Evolutionary conservation across 2,888 invertebrate genomes (phyloP).

Genomic region (Scaptomyza cyrtandrae): DNA sequence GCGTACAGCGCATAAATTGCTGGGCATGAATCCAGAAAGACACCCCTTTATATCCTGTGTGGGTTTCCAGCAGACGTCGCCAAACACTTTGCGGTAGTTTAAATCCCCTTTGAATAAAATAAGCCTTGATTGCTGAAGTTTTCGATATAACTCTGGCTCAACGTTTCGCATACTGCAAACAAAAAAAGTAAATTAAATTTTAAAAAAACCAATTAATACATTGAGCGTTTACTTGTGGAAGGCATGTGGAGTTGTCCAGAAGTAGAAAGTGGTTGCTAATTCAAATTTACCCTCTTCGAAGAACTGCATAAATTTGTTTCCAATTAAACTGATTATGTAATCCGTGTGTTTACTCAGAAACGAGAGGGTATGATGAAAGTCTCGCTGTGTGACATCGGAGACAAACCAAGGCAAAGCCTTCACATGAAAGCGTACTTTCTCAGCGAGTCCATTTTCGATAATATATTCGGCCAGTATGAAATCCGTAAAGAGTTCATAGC

Average conservation of each 20-base stretch:
- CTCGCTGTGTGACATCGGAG: conserved; percentile 91
- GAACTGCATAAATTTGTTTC: conserved; percentile 87
- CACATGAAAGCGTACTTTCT: conserved; percentile 91
- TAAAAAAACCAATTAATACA: no score
- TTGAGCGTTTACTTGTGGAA: conserved; percentile 85
- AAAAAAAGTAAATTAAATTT: not conserved
- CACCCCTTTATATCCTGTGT: conserved; percentile 87
- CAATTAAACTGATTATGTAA: conserved; percentile 84
- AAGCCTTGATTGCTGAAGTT: conserved; percentile 88
- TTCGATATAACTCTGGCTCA: conserved; percentile 89
- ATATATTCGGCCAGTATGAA: conserved; percentile 94
- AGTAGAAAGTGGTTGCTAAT: conserved; percentile 87
- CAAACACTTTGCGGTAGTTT: conserved; percentile 96
- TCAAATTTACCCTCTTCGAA: conserved; percentile 85
- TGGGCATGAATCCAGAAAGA: conserved; percentile 89
- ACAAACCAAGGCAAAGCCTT: conserved; percentile 98
- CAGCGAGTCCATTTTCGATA: conserved; percentile 86
- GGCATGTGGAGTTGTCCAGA: conserved; percentile 94
- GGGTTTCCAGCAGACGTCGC: conserved; percentile 93
- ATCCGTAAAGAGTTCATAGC: conserved; percentile 96
- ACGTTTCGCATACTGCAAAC: conserved; percentile 88
- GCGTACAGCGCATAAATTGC: conserved; percentile 91
- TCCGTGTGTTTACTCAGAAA: conserved; percentile 83
- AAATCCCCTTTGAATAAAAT: conserved; percentile 96
- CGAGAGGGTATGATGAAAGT: conserved; percentile 90